Evolutionary conservation across 2,888 invertebrate species (phyloP).

Genomic region (Tinea semifulvella): DNA sequence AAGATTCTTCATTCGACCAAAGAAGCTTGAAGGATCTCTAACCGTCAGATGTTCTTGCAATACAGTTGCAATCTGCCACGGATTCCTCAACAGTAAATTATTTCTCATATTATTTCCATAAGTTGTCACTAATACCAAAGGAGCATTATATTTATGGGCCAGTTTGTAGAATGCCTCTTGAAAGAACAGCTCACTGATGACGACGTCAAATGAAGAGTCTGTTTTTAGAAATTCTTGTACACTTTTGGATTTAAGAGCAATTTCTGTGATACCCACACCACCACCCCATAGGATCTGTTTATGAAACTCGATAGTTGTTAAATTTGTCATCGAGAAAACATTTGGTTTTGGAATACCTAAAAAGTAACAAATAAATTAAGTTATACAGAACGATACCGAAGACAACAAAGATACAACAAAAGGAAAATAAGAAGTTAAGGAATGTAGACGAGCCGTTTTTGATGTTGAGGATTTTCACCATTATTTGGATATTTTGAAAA

Average conservation of each 20-base stretch:
- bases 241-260: slow-evolving; percentile 37
- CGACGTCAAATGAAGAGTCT: slow-evolving; percentile 48
- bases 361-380: too few species aligned
- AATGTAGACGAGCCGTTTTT: too few species aligned
- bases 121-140: slow-evolving; percentile 44
- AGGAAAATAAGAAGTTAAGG: too few species aligned
- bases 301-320: slow-evolving; percentile 44
- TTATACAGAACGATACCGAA: too few species aligned
- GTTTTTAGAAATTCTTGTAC: slow-evolving; percentile 35
- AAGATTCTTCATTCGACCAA: slow-evolving; percentile 56
- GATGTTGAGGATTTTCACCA: too few species aligned
- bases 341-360: slow-evolving; percentile 42
- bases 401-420: too few species aligned
- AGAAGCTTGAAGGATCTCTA: slow-evolving; percentile 59
- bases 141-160: slow-evolving; percentile 53
- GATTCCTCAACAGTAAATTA: slow-evolving; percentile 43
- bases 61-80: slow-evolving; percentile 45
- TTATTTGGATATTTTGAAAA: too few species aligned
- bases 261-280: slow-evolving; percentile 40
- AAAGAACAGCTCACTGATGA: slow-evolving; percentile 57
- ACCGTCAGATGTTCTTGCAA: slow-evolving; percentile 43
- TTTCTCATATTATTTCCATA: slow-evolving; percentile 53
- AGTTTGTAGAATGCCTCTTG: slow-evolving; percentile 51
- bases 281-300: slow-evolving; percentile 42
- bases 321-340: slow-evolving; percentile 42